These are phyloP conservation scores for Tuta absoluta DNA, from an alignment of 2,888 invertebrate species.

Conservation along the genomic window DNA sequence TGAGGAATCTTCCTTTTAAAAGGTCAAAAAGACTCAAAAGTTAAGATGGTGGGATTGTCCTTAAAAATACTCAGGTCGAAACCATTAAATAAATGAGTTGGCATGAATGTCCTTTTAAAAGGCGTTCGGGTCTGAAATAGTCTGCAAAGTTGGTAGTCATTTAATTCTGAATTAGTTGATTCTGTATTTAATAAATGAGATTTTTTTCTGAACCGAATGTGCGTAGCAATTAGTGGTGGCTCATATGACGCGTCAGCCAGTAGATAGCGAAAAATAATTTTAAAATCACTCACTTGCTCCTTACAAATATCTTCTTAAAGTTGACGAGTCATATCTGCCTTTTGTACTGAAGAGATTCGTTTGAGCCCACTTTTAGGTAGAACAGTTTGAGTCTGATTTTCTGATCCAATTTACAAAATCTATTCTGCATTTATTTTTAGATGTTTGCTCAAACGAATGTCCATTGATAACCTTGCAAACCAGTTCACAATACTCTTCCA, in stretches of 20 bases:
- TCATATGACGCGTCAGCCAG: constrained; percentile 4
- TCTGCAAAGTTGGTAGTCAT: too few relatives aligned
- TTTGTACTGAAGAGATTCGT: constrained; percentile 5
- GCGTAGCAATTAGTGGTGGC: background rate
- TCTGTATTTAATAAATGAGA: too few relatives aligned
- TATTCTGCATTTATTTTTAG: background rate
- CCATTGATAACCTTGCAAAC: constrained; percentile 36
- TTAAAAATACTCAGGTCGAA: too few relatives aligned
- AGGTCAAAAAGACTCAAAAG: too few relatives aligned
- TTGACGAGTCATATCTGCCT: constrained; percentile 14
- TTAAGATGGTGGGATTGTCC: too few relatives aligned
- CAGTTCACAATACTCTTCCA: constrained; percentile 65
- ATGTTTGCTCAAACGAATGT: constrained; percentile 48
- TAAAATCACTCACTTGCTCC: background rate
- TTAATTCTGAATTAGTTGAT: too few relatives aligned
- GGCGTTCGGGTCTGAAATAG: too few relatives aligned
- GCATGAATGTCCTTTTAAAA: background rate
- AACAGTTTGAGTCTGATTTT: background rate
- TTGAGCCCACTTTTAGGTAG: constrained; percentile 18
- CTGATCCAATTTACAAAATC: background rate
- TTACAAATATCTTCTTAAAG: background rate
- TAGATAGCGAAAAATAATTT: constrained; percentile 9
- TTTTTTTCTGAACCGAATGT: background rate
- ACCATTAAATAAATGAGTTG: too few relatives aligned
- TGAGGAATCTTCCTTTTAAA: too few relatives aligned